Percentiles rank a stretch among this genome's conserved stretches.
Evolutionary conservation across 2,113 vertebrate genomes (phyloP).

Genomic region (Otocyon megalotis): DNA sequence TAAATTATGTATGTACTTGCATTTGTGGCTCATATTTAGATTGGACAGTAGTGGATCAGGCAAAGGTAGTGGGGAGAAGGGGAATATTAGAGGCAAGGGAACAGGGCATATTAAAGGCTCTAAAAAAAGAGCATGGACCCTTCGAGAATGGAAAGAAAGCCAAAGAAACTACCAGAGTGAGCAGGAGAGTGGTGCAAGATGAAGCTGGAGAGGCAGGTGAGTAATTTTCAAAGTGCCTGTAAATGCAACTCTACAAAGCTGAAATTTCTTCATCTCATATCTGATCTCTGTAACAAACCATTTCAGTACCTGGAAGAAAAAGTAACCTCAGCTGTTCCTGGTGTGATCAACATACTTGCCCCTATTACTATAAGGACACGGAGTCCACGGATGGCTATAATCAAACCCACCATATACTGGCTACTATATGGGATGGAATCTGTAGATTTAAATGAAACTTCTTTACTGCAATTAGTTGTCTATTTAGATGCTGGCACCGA

Average conservation of each 20-base stretch:
- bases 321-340: constrained; percentile 8
- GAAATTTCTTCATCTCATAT: neutral
- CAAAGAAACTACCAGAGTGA: neutral
- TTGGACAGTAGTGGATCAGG: neutral
- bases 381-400: neutral
- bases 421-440: neutral
- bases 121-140: neutral
- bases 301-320: constrained; percentile 33
- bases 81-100: neutral
- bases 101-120: neutral
- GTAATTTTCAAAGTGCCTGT: neutral
- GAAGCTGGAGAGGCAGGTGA: neutral
- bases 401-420: neutral
- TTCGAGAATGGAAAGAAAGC: neutral
- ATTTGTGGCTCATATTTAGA: neutral
- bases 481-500: neutral
- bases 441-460: constrained; percentile 24
- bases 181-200: neutral
- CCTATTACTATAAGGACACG: neutral
- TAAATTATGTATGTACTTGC: neutral
- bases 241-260: constrained; percentile 22
- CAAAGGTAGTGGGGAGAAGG: neutral
- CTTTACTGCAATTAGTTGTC: neutral
- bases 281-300: constrained; percentile 43
- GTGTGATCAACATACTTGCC: neutral